phyloP scores from a whole-genome alignment of 2,888 invertebrate genomes.

The Argynnis bischoffii region DNA sequence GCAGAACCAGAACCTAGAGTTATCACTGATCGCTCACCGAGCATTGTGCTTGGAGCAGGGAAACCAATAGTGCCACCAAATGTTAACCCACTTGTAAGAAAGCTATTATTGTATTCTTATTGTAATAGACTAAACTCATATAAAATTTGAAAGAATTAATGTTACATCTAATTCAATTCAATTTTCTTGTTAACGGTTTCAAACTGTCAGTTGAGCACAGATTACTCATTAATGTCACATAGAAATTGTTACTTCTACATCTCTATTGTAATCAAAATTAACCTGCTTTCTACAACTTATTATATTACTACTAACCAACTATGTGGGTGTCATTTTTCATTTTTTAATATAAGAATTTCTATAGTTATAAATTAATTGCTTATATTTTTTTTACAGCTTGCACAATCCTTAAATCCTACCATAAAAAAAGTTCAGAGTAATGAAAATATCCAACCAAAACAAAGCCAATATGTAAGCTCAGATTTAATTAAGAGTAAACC shows the following conservation, averaged over 20 bases:
- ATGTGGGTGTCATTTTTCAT: too few species aligned
- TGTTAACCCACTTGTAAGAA: slow-evolving; percentile 70
- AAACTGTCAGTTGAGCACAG: too few species aligned
- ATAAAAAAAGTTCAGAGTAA: slow-evolving; percentile 47
- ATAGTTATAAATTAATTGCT: not conserved
- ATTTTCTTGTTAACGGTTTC: too few species aligned
- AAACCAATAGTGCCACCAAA: slow-evolving; percentile 72
- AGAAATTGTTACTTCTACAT: too few species aligned
- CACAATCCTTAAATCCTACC: slow-evolving; percentile 62
- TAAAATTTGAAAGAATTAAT: too few species aligned
- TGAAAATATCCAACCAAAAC: slow-evolving; percentile 48
- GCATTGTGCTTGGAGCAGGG: slow-evolving; percentile 74
- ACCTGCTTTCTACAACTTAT: too few species aligned
- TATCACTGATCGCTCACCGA: slow-evolving; percentile 69
- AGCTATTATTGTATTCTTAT: slow-evolving; percentile 8
- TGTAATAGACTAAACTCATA: too few species aligned
- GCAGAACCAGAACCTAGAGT: slow-evolving; percentile 75
- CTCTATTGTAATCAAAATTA: too few species aligned
- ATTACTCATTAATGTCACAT: too few species aligned
- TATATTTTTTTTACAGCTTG: slow-evolving; percentile 51
- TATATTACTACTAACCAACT: too few species aligned
- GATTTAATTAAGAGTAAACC: slow-evolving; percentile 59
- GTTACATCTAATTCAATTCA: too few species aligned
- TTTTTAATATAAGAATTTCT: too few species aligned
- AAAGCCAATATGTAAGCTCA: slow-evolving; percentile 63